Percentiles rank a stretch among this genome's conserved stretches.
Conservation (phyloP, 2,113 vertebrate genomes). For the Podiceps cristatus region DNA sequence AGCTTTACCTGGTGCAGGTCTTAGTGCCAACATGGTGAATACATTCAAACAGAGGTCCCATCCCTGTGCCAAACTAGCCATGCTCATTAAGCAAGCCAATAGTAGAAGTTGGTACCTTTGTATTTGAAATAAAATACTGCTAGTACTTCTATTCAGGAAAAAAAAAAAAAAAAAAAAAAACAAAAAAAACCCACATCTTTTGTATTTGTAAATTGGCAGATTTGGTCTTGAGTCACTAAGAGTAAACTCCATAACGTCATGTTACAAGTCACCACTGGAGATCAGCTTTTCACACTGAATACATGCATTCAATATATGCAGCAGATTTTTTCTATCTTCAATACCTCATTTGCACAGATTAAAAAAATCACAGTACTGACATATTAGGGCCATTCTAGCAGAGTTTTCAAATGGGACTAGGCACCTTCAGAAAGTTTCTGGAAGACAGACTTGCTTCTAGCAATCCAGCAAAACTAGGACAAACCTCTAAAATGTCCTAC, state of each 20-base stretch:
- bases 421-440: neutral
- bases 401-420: neutral
- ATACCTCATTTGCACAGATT: neutral
- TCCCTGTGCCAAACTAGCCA: neutral
- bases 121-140: neutral
- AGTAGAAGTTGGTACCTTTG: neutral
- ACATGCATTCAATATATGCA: neutral
- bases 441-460: neutral
- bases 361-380: neutral
- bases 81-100: neutral
- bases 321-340: neutral
- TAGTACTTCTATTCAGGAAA: neutral
- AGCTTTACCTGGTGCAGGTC: neutral
- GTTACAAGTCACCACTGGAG: neutral
- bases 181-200: neutral
- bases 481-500: neutral
- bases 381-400: neutral
- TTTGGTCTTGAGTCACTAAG: neutral
- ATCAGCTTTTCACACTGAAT: neutral
- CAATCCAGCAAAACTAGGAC: neutral
- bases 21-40: neutral
- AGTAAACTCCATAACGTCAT: neutral
- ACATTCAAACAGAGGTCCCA: neutral
- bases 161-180: constrained; percentile 13
- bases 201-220: neutral